These are phyloP conservation scores for Oikopleura albicans DNA, from an alignment of 23 tunicate species.

Conservation along the genomic window DNA sequence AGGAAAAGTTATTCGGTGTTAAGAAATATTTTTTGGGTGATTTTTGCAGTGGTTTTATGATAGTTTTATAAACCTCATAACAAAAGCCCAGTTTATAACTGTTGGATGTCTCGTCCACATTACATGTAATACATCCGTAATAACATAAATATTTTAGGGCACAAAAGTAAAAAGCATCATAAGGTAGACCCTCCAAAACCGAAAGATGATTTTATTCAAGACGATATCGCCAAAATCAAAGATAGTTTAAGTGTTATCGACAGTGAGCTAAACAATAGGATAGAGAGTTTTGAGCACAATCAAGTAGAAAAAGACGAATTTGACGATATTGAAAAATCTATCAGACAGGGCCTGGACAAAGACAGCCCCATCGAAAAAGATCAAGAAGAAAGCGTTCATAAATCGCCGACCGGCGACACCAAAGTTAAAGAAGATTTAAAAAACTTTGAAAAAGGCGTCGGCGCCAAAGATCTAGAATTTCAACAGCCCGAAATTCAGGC, in stretches of 20 bases:
- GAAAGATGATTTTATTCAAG: too few relatives aligned
- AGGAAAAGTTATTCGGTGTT: too few relatives aligned
- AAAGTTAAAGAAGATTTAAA: neutral
- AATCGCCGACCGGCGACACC: neutral
- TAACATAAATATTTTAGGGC: neutral
- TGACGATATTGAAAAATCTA: neutral
- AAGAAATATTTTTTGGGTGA: too few relatives aligned
- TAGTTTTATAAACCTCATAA: too few relatives aligned
- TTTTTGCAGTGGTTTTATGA: too few relatives aligned
- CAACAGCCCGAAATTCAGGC: neutral
- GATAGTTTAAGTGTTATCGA: neutral
- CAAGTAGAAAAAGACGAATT: neutral
- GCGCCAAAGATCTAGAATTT: neutral
- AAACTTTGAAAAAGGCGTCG: neutral
- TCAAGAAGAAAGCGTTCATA: neutral
- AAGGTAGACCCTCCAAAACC: neutral
- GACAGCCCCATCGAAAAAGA: neutral
- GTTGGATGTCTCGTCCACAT: too few relatives aligned
- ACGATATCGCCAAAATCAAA: neutral
- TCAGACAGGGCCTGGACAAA: neutral
- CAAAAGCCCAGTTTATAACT: too few relatives aligned
- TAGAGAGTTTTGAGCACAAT: neutral
- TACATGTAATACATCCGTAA: too few relatives aligned
- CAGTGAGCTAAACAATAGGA: neutral
- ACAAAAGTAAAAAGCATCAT: neutral